phyloP scores from a whole-genome alignment of 2,888 invertebrate genomes.

The Lasioglossum morio region DNA sequence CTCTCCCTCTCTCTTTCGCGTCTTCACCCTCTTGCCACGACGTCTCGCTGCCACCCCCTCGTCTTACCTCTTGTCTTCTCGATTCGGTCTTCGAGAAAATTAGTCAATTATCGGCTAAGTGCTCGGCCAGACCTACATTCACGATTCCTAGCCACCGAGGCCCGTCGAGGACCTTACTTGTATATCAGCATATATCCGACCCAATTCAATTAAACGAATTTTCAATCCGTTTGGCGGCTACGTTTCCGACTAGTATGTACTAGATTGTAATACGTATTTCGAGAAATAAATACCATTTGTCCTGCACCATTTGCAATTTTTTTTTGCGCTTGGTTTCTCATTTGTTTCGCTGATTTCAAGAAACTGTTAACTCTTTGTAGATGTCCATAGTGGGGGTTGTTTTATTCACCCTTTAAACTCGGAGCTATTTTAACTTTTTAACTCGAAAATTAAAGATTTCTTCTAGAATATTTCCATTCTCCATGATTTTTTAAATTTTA shows the following conservation, averaged over 20 bases:
- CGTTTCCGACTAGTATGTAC: neutral
- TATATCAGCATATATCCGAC: slow-evolving; percentile 60
- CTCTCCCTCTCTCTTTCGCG: slow-evolving; percentile 27
- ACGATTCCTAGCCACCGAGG: slow-evolving; percentile 69
- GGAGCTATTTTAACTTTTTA: too few species aligned
- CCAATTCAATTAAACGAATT: slow-evolving; percentile 56
- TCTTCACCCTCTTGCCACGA: neutral
- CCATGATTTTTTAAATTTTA: too few species aligned
- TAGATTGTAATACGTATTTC: neutral
- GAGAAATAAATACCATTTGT: too few species aligned
- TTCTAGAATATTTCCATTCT: too few species aligned
- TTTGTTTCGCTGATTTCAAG: too few species aligned
- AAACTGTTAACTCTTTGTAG: too few species aligned
- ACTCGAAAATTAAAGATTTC: too few species aligned
- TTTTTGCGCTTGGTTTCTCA: too few species aligned
- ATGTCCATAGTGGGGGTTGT: too few species aligned
- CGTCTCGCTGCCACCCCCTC: slow-evolving; percentile 12
- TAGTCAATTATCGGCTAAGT: slow-evolving; percentile 84
- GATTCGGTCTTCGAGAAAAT: slow-evolving; percentile 82
- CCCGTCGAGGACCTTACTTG: slow-evolving; percentile 43
- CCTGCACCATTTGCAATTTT: too few species aligned
- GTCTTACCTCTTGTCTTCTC: slow-evolving; percentile 66
- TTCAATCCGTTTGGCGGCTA: slow-evolving; percentile 8
- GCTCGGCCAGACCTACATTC: slow-evolving; percentile 81
- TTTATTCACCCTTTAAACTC: too few species aligned